Evolutionary conservation across 1,140 invertebrate genomes (phyloP).

Genomic region (Scylla paramamosain): DNA sequence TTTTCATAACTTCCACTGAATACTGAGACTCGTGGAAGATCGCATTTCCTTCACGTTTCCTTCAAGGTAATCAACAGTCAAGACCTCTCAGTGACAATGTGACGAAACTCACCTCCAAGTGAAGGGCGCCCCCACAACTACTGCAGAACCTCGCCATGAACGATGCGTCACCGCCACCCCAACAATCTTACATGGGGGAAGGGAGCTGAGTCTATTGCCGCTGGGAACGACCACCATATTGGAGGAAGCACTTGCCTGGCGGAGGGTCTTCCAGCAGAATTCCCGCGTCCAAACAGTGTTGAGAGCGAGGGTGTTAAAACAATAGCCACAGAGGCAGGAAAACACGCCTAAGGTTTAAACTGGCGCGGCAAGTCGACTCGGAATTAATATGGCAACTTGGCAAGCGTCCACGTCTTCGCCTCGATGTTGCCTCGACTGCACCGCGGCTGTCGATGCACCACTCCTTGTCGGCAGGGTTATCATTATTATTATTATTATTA

Average conservation of each 20-base stretch:
- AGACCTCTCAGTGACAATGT: too few species aligned
- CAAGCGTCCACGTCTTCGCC: not conserved
- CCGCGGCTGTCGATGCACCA: not conserved
- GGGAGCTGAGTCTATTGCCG: not conserved
- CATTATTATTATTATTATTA: not conserved
- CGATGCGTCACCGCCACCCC: too few species aligned
- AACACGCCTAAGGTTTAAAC: not conserved
- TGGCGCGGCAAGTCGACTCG: not conserved
- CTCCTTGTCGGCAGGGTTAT: not conserved
- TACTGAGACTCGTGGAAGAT: too few species aligned
- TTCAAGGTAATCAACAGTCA: too few species aligned
- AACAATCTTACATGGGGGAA: too few species aligned
- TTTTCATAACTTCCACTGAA: too few species aligned
- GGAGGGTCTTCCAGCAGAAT: not conserved
- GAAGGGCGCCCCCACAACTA: too few species aligned
- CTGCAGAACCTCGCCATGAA: too few species aligned
- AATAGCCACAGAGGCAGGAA: not conserved
- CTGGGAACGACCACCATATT: not conserved
- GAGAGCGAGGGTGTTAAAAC: not conserved
- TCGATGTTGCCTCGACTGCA: not conserved
- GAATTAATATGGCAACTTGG: conserved; percentile 22
- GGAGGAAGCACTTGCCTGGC: not conserved
- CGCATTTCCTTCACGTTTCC: too few species aligned
- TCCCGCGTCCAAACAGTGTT: not conserved
- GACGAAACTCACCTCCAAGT: too few species aligned